Base-by-base conservation (phyloP, 2,113 vertebrate genomes). In the Nycticebus coucang region DNA sequence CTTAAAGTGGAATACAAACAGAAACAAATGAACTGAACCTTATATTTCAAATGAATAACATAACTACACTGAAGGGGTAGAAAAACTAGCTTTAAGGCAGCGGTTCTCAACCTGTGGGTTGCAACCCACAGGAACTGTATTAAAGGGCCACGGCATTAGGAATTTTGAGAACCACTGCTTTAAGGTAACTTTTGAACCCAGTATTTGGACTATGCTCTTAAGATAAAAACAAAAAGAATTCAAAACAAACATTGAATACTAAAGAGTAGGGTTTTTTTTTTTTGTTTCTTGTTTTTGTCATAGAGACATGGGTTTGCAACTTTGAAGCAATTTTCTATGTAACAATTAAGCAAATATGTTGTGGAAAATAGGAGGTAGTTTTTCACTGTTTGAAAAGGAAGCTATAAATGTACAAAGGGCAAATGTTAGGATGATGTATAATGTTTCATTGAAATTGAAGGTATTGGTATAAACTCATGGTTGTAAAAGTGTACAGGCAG, bases 201-300 rank as follows among this genome's bases (percentile, higher is more conserved):
- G 37, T 26, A 6, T 96, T 95, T 91, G 85, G 62, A 84, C 84
- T 96, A 0, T 95, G 87, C 78, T 78, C 84, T 87, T 53, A 91
- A 77, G 89, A 87, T 90, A 81, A 85, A 92, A 45, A 96, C 18
- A 50, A 66, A 91, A 85, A 93, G 55, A 84, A 80, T 41, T 87
- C 8, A 19, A 90, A 71, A 84, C 59, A 95, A 82, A 92, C 60
- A 45, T 26, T 87, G 80, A 94, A 55, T 35, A 91, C 59, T 64
- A 86, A 57, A 22, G 64, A 71, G 26, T 45, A 45, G 72, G 26
- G 14, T 33, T 66, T 26, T 45, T 22, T 15, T 2, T 64, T 37
- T 66, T 26, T 24, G 41, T 18, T 33, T 28, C 77, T 68, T n/a
- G 18, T 69, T 9, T 72, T 53, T 59, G 18, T 79, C 7, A 18